Base-by-base conservation (phyloP, 1,140 invertebrate genomes). In the Bombus confusus region DNA sequence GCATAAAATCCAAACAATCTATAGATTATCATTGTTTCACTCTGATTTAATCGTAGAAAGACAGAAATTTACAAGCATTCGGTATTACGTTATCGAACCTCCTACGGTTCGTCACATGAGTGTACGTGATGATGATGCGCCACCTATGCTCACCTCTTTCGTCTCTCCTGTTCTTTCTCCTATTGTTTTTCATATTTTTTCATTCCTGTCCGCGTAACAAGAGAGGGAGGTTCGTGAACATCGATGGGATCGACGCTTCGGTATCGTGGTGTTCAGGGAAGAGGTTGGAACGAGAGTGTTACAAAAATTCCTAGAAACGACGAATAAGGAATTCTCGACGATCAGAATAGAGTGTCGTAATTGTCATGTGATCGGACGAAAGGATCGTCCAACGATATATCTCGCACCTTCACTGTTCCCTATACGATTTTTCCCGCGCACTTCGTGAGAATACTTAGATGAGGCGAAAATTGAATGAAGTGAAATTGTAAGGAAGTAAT, bases 231-330 rank as follows among this genome's bases (percentile, higher is more conserved):
- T 25, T 34, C 8, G 22, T 22, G 18, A 18, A n/a, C 1, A 39
- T 25, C 5, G 34, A 76, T 28, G 15, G 3, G 37, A 71, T 72
- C 28, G 39, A 71, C 69, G 37, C 37, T n/a, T 41, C 10, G 68
- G 4, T 12, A 28, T n/a, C 69, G 80, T 72, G 47, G 43, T 34
- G 31, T 85, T 80, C 86, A 41, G 59, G 31, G n/a, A 41, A 43
- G n/a, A 59, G 37, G 57, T 25, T 18, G 68, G 52, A 52, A 69
- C 80, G 37, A 28, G 41, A 52, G 73, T 52, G 86, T 83, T 79
- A 83, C 37, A 72, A 89, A 86, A 80, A 62, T 89, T 89, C 87
- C 83, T 28, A 52, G 88, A 86, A 88, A 47, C 72, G 12, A 57
- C 8, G 52, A 84, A 84, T 47, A 31, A 43, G 22, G 66, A 84